Base-by-base conservation (phyloP, 2,888 invertebrate genomes). In the Trimorus sp. region DNA sequence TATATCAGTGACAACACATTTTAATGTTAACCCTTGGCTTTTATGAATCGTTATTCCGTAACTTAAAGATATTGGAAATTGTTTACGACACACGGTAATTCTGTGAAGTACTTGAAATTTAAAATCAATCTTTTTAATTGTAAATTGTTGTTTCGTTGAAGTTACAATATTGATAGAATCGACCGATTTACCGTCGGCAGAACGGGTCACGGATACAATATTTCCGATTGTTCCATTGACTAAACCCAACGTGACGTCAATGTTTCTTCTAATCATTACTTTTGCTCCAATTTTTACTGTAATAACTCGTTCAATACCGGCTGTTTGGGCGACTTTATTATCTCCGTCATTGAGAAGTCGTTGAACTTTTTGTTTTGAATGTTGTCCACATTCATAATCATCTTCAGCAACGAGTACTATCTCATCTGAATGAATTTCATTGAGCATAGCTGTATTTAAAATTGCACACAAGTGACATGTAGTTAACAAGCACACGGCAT, bases 211-310 rank as follows among this genome's bases (percentile, higher is more conserved):
- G 9, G 49, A 48, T 63, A 37, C 7, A 37, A 63, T 14, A 14
- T 36, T 63, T 49, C 63, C 63, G 49, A 63, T 63, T 3, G 63
- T 63, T n/a, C 63, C 63, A 49, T 63, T 63, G 0, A 63, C 49
- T 14, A 63, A 49, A 7, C 63, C 63, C 7, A 63, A 14, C 6
- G 63, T 63, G 0, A 63, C 63, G 36, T 63, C 63, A 49, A 63
- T 63, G 37, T 63, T 63, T 8, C 63, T 48, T 48, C 49, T 48
- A 9, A 63, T 49, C 63, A 63, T 63, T 4, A 63, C 49, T 14
- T 36, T 63, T 2, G 36, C 16, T 12, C 63, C 63, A 63, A 49
- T 63, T 37, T 63, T 63, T n/a, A 63, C 8, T 36, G 6, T 7
- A 49, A 63, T 63, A n/a, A 63, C n/a, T 15, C 49, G 63, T 49